Evolutionary conservation across 1,140 invertebrate species (phyloP), one percentile per base, ranked within the genome.

Genomic region (Scaptomyza pallida): DNA sequence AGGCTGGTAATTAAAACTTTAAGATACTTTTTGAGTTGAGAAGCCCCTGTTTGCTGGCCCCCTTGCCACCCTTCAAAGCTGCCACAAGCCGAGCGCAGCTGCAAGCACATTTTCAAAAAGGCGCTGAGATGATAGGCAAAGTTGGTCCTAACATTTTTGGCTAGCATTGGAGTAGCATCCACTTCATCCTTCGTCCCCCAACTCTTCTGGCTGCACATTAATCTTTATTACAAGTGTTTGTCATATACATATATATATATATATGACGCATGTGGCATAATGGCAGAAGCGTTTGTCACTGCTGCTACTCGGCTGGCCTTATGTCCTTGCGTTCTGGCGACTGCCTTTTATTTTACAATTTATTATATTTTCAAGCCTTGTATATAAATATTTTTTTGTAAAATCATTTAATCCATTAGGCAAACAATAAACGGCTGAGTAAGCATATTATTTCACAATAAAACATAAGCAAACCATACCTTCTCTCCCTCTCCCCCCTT

Each of bases 391-490:
- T 69, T 64, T 75, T 78, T 78, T 72, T 88, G 82, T 75, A 89
- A 82, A 88, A 88, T 88, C 82, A 88, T 75, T 88, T 88, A 88
- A 88, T 88, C 82, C 82, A 88, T 88, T 88, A 88, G 82, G 83
- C 82, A 72, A 89, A 88, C 78, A 88, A 88, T 88, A 88, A 88
- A 88, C 72, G 83, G 82, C 82, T 88, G 82, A 88, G 82, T 88
- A 88, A 88, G 82, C 82, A 88, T 78, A 82, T 88, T 89, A 86
- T 74, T 72, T 82, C 5, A 88, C 82, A 88, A 89, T 89, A 78
- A 88, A 88, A 75, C 67, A 88, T 61, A 72, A 74, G 60, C 59
- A 69, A 63, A 44, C 30, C 35, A 17, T 50, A 30, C 35, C 33
- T 4, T 37, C 33, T 0, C 5, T 1, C 2, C n/a, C 33, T 4